Evolutionary conservation across 2,888 invertebrate species (phyloP).

Genomic region (Scotopteryx bipunctaria): DNA sequence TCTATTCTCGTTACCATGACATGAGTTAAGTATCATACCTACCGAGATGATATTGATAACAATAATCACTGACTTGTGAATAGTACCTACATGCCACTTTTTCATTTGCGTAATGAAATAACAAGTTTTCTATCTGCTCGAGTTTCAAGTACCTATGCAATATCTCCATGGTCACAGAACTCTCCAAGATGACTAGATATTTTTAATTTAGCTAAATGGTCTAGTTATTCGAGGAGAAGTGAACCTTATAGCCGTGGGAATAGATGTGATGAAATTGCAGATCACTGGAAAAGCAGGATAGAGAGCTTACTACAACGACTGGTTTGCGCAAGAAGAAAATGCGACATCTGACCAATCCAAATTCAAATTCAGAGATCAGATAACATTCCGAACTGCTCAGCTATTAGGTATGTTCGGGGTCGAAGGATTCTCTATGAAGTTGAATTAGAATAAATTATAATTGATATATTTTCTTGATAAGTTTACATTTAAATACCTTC

Average conservation of each 20-base stretch:
- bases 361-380: no score
- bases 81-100: no score
- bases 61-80: no score
- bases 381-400: slow-evolving; percentile 54
- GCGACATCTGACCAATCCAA: slow-evolving; percentile 76
- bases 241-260: slow-evolving; percentile 1
- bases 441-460: slow-evolving; percentile 55
- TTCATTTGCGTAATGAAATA: no score
- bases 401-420: slow-evolving; percentile 78
- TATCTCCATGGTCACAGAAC: slow-evolving; percentile 5
- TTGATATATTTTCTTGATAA: background rate
- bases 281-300: slow-evolving; percentile 63
- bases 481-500: background rate
- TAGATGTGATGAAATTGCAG: slow-evolving; percentile 36
- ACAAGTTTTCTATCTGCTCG: background rate
- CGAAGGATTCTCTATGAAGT: slow-evolving; percentile 82
- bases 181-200: slow-evolving; percentile 9
- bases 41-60: no score
- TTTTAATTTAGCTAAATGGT: background rate
- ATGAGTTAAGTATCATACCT: no score
- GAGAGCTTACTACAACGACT: slow-evolving; percentile 53
- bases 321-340: slow-evolving; percentile 52
- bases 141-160: background rate
- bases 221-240: background rate
- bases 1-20: no score